Evolutionary conservation across 2,888 invertebrate species (phyloP).

Genomic region (Spodoptera exigua): DNA sequence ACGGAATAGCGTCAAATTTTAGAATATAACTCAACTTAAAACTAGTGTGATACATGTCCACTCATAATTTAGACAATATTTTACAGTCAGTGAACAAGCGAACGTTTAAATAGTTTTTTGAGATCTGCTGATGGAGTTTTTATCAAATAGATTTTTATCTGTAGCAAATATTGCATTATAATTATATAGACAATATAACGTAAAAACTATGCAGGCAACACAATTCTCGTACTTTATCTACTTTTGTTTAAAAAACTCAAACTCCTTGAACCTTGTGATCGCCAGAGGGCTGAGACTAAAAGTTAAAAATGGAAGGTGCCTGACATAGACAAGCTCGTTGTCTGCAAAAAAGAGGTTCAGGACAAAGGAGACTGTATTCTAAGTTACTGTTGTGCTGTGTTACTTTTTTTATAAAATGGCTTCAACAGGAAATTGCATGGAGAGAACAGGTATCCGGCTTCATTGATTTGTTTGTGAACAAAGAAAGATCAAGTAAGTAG

Average conservation of each 20-base stretch:
- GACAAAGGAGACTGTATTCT: slow-evolving; percentile 5
- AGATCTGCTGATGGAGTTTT: too few species aligned
- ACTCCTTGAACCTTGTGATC: slow-evolving; percentile 6
- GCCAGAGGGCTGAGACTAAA: neutral
- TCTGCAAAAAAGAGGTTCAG: slow-evolving; percentile 16
- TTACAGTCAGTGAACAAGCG: too few species aligned
- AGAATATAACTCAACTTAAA: too few species aligned
- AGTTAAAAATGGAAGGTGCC: slow-evolving; percentile 28
- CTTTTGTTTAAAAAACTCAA: neutral
- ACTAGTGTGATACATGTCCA: too few species aligned
- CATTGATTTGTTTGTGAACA: neutral
- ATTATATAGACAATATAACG: too few species aligned
- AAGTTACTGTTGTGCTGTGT: neutral
- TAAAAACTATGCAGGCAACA: slow-evolving; percentile 6
- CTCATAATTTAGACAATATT: too few species aligned
- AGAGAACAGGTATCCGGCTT: slow-evolving; percentile 2
- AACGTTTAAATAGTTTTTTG: too few species aligned
- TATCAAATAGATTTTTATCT: too few species aligned
- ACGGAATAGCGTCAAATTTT: too few species aligned
- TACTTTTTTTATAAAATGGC: neutral
- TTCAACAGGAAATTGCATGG: slow-evolving; percentile 1
- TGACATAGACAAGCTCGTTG: slow-evolving; percentile 24
- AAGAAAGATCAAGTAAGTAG: too few species aligned
- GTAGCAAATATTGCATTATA: too few species aligned
- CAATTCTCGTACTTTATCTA: slow-evolving; percentile 4